phyloP scores from a whole-genome alignment of 2,888 invertebrate species.

The Lucinisca nassula region DNA sequence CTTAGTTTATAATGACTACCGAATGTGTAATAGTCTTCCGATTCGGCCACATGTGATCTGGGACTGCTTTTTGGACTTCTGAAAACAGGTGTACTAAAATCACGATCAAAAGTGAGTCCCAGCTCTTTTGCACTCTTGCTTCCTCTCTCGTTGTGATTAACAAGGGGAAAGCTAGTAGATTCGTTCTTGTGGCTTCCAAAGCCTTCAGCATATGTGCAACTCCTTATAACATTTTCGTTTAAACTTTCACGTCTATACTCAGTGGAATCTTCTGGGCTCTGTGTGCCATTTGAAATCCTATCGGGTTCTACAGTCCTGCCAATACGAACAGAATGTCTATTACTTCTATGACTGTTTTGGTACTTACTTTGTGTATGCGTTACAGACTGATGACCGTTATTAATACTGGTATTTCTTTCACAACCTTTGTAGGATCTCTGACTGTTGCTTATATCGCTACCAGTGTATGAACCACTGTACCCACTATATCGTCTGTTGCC shows the following conservation, averaged over 20 bases:
- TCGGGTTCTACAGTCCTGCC: too few species aligned
- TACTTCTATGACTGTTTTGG: neutral
- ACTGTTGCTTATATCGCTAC: neutral
- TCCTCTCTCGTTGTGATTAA: neutral
- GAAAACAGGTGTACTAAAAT: neutral
- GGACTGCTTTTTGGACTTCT: conserved; percentile 16
- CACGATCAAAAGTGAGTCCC: neutral
- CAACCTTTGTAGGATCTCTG: neutral
- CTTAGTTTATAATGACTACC: conserved; percentile 43
- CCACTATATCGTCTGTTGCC: neutral
- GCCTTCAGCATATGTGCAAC: conserved; percentile 1
- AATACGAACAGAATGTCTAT: neutral
- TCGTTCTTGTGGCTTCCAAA: neutral
- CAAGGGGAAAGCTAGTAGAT: neutral
- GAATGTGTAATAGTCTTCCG: neutral
- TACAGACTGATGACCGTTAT: neutral
- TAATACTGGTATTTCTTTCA: neutral
- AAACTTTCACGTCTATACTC: neutral
- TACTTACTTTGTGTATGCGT: neutral
- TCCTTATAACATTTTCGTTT: neutral
- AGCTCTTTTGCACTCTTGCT: neutral
- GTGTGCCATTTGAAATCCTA: neutral
- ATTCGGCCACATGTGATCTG: neutral
- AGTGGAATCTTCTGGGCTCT: neutral
- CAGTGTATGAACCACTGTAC: neutral